Percentiles rank a stretch among this genome's conserved stretches.
These are phyloP conservation scores for Osedax frankpressi DNA, from an alignment of 2,888 invertebrate species.

Conservation along the genomic window DNA sequence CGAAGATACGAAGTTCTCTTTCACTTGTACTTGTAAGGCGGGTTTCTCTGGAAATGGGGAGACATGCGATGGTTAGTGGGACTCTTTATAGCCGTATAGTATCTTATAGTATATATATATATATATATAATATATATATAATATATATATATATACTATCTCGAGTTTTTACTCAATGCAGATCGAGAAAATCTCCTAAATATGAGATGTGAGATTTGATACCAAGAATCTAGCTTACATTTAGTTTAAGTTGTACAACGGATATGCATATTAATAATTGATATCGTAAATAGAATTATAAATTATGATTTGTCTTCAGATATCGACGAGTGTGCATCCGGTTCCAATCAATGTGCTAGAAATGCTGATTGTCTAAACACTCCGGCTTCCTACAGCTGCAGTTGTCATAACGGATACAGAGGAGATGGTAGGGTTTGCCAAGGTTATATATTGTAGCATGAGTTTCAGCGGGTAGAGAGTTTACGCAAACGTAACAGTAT, in stretches of 20 bases:
- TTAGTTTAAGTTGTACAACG: too few relatives aligned
- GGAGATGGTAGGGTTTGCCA: slow-evolving; percentile 13
- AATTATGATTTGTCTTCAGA: background rate
- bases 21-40: slow-evolving; percentile 11
- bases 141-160: too few relatives aligned
- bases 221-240: too few relatives aligned
- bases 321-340: slow-evolving; percentile 11
- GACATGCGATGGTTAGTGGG: background rate
- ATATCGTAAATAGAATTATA: too few relatives aligned
- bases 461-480: too few relatives aligned
- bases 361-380: slow-evolving; percentile 15
- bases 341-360: background rate
- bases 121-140: too few relatives aligned
- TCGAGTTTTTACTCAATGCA: too few relatives aligned
- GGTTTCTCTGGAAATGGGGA: background rate
- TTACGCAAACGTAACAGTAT: too few relatives aligned
- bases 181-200: too few relatives aligned
- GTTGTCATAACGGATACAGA: slow-evolving; percentile 10
- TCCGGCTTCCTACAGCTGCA: slow-evolving; percentile 11
- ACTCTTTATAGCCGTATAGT: background rate
- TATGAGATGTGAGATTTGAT: too few relatives aligned
- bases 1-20: slow-evolving; percentile 10
- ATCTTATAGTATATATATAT: too few relatives aligned
- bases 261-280: too few relatives aligned
- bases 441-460: slow-evolving; percentile 6